Conservation (phyloP, 2,888 invertebrate genomes). For the Nemotelus nigrinus region DNA sequence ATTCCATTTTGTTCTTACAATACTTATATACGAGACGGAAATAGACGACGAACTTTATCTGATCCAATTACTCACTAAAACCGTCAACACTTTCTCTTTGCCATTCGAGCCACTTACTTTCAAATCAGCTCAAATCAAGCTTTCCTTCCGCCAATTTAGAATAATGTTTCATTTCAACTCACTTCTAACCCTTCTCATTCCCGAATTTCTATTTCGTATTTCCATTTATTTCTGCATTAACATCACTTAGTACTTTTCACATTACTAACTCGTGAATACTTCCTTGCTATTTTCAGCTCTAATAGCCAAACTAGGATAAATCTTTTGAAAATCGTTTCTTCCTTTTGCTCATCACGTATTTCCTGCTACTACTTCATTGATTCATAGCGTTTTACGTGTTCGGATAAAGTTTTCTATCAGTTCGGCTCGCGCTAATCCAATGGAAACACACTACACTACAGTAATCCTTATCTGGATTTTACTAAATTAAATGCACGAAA, state of each 20-base stretch:
- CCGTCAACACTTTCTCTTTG: too few species aligned
- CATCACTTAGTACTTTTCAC: neutral
- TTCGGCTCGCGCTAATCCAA: conserved; percentile 71
- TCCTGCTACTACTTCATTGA: conserved; percentile 10
- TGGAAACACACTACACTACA: conserved; percentile 74
- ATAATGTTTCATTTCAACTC: too few species aligned
- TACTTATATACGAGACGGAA: too few species aligned
- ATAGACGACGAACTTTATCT: too few species aligned
- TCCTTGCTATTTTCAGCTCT: neutral
- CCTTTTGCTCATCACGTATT: neutral
- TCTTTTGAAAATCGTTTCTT: neutral
- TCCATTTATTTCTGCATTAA: neutral
- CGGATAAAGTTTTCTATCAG: conserved; percentile 77
- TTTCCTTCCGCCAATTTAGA: too few species aligned
- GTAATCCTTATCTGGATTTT: conserved; percentile 68
- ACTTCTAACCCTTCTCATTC: too few species aligned
- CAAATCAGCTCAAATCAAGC: too few species aligned
- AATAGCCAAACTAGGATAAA: neutral
- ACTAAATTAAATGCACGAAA: conserved; percentile 60
- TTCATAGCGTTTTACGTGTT: conserved; percentile 72
- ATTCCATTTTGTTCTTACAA: too few species aligned
- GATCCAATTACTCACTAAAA: too few species aligned
- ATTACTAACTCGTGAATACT: neutral
- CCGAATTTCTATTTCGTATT: too few species aligned
- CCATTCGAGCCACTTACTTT: too few species aligned